Evolutionary conservation across 2,113 vertebrate species (phyloP).

Genomic region (Lichenostomus cassidix): DNA sequence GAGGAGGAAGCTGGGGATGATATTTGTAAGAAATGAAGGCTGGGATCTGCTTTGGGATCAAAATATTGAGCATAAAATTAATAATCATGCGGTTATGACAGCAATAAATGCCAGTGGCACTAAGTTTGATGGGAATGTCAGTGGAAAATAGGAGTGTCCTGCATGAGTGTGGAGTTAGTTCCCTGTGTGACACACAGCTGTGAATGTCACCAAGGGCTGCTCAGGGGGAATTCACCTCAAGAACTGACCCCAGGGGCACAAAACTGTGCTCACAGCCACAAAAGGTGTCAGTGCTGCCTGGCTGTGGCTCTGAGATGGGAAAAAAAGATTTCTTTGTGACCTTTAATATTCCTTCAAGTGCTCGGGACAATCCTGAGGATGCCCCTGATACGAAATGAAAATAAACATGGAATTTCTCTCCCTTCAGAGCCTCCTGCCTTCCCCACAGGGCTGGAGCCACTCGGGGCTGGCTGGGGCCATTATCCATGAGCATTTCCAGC

Average conservation of each 20-base stretch:
- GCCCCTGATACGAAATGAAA: background rate
- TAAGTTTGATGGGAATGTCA: background rate
- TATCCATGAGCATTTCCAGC: slow-evolving; percentile 31
- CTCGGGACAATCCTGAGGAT: background rate
- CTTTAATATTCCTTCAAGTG: background rate
- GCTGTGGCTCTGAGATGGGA: background rate
- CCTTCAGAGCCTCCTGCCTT: background rate
- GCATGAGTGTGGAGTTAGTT: background rate
- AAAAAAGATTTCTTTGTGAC: background rate
- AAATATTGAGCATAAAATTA: background rate
- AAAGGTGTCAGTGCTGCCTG: background rate
- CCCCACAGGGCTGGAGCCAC: background rate
- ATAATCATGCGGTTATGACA: background rate
- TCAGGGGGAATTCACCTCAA: background rate
- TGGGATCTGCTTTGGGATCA: background rate
- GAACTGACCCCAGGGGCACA: background rate
- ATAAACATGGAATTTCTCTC: background rate
- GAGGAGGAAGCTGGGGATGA: background rate
- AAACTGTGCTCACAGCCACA: background rate
- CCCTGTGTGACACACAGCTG: background rate
- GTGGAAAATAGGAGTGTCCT: background rate
- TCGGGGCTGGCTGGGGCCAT: background rate
- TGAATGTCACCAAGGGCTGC: background rate
- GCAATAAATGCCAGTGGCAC: background rate
- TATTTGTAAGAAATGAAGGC: background rate